These are phyloP conservation scores for Steinernema feltiae DNA, from an alignment of 1,140 invertebrate species.

Conservation along the genomic window DNA sequence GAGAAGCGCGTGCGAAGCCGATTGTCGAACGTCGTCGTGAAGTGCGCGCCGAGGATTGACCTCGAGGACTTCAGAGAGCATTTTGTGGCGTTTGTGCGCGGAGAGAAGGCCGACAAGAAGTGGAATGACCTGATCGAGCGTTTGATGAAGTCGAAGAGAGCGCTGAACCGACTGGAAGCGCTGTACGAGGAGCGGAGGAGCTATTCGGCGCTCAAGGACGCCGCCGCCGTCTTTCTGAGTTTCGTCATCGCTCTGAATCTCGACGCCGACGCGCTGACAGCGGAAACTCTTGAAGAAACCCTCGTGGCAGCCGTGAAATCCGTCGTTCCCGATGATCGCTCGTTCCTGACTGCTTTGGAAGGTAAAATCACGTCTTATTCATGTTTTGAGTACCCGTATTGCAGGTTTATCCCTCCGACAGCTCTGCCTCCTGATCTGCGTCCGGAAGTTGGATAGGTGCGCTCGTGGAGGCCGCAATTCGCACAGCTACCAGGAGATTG, in stretches of 20 bases:
- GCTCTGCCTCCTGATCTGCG: neutral
- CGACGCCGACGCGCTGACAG: neutral
- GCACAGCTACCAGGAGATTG: neutral
- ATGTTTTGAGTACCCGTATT: neutral
- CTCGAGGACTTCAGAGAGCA: neutral
- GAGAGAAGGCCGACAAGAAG: neutral
- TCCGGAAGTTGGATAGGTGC: neutral
- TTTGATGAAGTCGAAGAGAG: neutral
- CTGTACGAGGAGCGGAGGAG: neutral
- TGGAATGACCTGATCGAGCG: neutral
- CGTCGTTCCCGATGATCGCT: neutral
- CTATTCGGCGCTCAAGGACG: neutral
- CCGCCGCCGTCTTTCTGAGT: neutral
- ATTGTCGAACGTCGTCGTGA: neutral
- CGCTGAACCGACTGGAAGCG: neutral
- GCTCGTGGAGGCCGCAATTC: neutral
- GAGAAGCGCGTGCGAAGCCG: slow-evolving; percentile 5
- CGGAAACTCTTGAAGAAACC: neutral
- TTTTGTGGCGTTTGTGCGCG: neutral
- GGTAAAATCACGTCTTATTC: neutral
- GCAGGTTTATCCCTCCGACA: neutral
- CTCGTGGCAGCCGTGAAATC: neutral
- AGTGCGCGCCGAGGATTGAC: neutral
- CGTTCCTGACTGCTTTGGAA: neutral
- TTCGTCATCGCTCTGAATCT: neutral